These are phyloP conservation scores for Scomber colias DNA, from an alignment of 2,113 vertebrate species.

Conservation along the genomic window DNA sequence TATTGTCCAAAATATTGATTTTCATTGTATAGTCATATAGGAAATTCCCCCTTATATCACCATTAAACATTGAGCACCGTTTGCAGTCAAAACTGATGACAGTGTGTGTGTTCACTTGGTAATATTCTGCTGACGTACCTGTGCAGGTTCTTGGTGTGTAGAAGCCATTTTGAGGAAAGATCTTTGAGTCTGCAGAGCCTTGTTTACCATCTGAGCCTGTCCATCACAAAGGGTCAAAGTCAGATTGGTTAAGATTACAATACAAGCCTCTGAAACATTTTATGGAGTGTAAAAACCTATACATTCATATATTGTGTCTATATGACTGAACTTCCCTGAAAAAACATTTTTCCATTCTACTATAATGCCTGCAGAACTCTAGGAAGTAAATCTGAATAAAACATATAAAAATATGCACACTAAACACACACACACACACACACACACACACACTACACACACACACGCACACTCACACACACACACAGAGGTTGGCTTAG, in stretches of 20 bases:
- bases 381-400: constrained; percentile 24
- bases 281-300: background rate
- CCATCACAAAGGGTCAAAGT: constrained; percentile 50
- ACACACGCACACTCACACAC: constrained; percentile 33
- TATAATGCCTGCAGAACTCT: background rate
- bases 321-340: background rate
- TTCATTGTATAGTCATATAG: background rate
- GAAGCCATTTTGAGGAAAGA: constrained; percentile 91
- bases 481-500: constrained; percentile 44
- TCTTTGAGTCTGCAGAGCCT: constrained; percentile 91
- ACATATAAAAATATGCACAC: constrained; percentile 7
- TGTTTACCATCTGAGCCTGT: constrained; percentile 94
- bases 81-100: no score
- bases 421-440: constrained; percentile 31
- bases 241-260: constrained; percentile 13
- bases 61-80: no score
- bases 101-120: no score
- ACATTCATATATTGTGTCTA: background rate
- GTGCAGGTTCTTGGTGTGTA: constrained; percentile 91
- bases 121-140: constrained; percentile 83
- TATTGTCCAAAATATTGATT: background rate
- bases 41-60: no score
- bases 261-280: background rate
- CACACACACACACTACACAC: constrained; percentile 32
- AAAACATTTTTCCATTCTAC: background rate